A percentile compares a stretch with the other conserved stretches of the same genome.
Conservation (phyloP, 2,888 invertebrate genomes). For the Diarsia mendica region DNA sequence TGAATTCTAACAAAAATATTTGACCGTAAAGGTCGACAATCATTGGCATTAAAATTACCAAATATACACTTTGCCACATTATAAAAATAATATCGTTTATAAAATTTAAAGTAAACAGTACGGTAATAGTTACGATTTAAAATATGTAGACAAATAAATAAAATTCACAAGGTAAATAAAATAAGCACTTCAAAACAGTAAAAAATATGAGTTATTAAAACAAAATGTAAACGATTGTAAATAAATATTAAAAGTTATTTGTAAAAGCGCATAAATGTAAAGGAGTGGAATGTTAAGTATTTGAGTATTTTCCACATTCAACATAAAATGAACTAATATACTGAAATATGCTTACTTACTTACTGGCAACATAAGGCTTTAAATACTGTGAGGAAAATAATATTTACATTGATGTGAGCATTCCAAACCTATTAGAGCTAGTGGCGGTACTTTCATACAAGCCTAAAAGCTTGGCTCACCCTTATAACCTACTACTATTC, state of each 20-base stretch:
- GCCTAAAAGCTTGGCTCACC: background rate
- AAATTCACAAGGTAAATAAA: conserved; percentile 48
- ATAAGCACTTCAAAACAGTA: conserved; percentile 51
- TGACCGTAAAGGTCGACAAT: conserved; percentile 4
- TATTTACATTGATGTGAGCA: conserved; percentile 54
- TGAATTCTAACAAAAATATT: background rate
- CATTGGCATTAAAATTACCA: background rate
- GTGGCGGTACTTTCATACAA: background rate
- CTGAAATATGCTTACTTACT: conserved; percentile 37
- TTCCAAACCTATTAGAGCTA: background rate
- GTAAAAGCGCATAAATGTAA: conserved; percentile 53
- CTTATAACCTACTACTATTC: background rate
- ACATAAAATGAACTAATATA: conserved; percentile 38
- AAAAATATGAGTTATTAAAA: conserved; percentile 55
- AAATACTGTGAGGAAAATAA: conserved; percentile 49
- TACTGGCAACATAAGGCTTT: conserved; percentile 48
- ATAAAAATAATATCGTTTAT: background rate
- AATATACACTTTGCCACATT: conserved; percentile 4
- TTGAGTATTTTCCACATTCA: conserved; percentile 62
- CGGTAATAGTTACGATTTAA: conserved; percentile 15
- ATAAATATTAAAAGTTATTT: conserved; percentile 48
- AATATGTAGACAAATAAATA: conserved; percentile 47
- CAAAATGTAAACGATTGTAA: conserved; percentile 50
- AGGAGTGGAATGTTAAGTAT: conserved; percentile 64
- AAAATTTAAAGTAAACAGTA: conserved; percentile 1